phyloP scores from a whole-genome alignment of 2,113 vertebrate species.

The Trinectes maculatus region DNA sequence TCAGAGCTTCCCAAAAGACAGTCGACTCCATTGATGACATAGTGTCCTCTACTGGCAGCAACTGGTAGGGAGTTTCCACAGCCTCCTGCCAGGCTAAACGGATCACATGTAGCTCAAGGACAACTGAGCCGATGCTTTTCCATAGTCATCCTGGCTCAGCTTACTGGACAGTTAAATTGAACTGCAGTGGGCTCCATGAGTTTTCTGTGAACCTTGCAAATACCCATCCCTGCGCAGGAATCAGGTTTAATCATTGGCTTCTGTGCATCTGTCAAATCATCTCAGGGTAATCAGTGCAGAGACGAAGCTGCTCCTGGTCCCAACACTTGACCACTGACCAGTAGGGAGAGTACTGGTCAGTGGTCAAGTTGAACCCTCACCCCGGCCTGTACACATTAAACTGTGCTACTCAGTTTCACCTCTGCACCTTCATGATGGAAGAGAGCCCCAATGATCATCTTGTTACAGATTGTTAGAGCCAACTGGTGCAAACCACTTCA shows the following conservation, averaged over 20 bases:
- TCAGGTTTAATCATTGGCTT: constrained; percentile 63
- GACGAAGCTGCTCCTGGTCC: constrained; percentile 28
- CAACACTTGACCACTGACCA: constrained; percentile 29
- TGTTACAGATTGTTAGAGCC: constrained; percentile 63
- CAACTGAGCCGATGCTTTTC: constrained; percentile 58
- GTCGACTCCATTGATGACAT: constrained; percentile 56
- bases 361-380: constrained; percentile 30
- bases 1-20: constrained; percentile 25
- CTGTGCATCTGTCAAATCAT: constrained; percentile 40
- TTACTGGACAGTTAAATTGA: constrained; percentile 46
- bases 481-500: constrained; percentile 49
- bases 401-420: background rate
- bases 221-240: constrained; percentile 38
- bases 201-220: constrained; percentile 43
- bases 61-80: constrained; percentile 51
- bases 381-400: constrained; percentile 39
- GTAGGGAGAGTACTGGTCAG: constrained; percentile 24
- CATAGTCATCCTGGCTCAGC: constrained; percentile 68
- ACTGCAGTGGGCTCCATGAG: constrained; percentile 26
- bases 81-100: constrained; percentile 37
- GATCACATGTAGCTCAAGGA: constrained; percentile 68
- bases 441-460: constrained; percentile 19
- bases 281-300: constrained; percentile 54
- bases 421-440: constrained; percentile 23
- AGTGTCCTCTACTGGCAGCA: constrained; percentile 75